These are phyloP conservation scores for Dromococcyx pavoninus DNA, from an alignment of 2,797 vertebrate genomes.

Conservation along the genomic window DNA sequence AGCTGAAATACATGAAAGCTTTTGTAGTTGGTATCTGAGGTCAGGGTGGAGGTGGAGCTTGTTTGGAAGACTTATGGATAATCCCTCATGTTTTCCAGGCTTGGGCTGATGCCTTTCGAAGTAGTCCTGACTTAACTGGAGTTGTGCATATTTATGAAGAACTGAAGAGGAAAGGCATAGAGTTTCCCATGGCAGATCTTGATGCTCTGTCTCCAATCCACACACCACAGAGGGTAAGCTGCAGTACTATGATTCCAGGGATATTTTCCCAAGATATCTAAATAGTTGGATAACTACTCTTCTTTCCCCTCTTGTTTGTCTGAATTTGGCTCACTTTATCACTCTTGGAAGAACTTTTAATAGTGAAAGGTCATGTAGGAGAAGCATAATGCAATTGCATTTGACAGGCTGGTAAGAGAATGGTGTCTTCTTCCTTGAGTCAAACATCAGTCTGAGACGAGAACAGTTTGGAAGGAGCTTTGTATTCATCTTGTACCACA, in stretches of 20 bases:
- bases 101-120: constrained; percentile 98
- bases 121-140: constrained; percentile 95
- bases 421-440: neutral
- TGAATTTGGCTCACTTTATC: constrained; percentile 29
- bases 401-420: constrained; percentile 28
- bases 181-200: constrained; percentile 93
- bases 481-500: neutral
- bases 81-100: constrained; percentile 78
- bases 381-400: constrained; percentile 28
- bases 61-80: neutral
- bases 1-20: neutral
- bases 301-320: neutral
- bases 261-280: neutral
- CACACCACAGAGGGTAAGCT: constrained; percentile 92
- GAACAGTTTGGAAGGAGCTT: neutral
- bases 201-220: constrained; percentile 97
- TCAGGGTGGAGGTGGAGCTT: neutral
- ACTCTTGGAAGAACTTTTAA: constrained; percentile 30
- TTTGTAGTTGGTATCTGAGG: neutral
- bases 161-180: constrained; percentile 96
- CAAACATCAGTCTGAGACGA: neutral
- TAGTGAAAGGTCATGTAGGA: neutral
- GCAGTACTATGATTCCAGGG: neutral
- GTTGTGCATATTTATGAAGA: constrained; percentile 98
- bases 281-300: neutral